These are phyloP conservation scores for Chrysodeixis includens DNA, from an alignment of 2,888 invertebrate genomes.

Conservation along the genomic window DNA sequence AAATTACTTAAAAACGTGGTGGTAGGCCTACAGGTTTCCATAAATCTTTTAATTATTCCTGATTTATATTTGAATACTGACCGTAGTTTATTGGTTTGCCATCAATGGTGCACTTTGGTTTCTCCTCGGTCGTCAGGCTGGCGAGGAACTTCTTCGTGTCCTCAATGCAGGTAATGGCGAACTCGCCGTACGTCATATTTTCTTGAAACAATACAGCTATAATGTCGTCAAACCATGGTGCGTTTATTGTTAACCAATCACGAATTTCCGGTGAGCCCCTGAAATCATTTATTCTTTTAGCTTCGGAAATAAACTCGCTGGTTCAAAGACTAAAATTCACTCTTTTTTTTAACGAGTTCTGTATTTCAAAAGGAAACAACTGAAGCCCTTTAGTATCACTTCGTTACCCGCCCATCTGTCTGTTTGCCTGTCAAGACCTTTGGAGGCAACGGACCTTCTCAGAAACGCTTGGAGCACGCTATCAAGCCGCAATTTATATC, in stretches of 20 bases:
- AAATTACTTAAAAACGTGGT: too few relatives aligned
- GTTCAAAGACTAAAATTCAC: background rate
- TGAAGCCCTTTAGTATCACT: too few relatives aligned
- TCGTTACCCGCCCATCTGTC: too few relatives aligned
- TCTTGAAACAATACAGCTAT: conserved; percentile 91
- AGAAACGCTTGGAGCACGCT: too few relatives aligned
- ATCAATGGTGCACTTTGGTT: conserved; percentile 67
- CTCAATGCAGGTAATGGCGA: conserved; percentile 48
- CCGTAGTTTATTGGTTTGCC: conserved; percentile 46
- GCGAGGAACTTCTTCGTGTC: conserved; percentile 54
- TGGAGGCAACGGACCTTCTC: too few relatives aligned
- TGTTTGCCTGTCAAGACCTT: too few relatives aligned
- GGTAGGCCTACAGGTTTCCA: too few relatives aligned
- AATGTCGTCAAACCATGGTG: conserved; percentile 91
- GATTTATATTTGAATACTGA: too few relatives aligned
- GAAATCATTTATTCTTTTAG: conserved; percentile 17
- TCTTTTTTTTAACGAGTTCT: background rate
- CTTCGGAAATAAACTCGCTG: too few relatives aligned
- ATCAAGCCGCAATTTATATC: too few relatives aligned
- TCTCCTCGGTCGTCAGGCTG: conserved; percentile 21
- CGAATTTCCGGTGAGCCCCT: conserved; percentile 90
- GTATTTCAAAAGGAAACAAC: too few relatives aligned
- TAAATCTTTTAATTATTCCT: too few relatives aligned
- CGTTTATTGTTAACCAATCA: conserved; percentile 90
- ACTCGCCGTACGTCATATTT: conserved; percentile 79